These are phyloP conservation scores for Eolophus roseicapilla DNA, from an alignment of 2,113 vertebrate species.

Conservation along the genomic window DNA sequence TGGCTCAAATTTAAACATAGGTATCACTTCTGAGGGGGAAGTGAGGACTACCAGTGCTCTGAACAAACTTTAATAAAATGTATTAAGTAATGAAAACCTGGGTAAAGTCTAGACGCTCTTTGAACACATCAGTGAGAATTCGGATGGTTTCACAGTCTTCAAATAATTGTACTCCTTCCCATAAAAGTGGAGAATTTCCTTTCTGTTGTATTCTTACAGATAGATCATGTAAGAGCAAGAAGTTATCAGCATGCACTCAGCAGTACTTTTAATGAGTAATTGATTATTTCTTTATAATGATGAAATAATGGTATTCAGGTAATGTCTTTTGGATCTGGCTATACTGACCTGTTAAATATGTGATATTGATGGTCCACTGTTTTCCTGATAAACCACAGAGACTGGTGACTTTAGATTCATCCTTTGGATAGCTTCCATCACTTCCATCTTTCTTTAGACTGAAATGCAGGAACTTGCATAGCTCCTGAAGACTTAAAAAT, in stretches of 20 bases:
- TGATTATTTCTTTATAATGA: background rate
- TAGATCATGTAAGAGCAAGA: background rate
- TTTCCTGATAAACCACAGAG: background rate
- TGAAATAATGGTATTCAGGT: background rate
- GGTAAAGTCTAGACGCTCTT: background rate
- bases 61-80: background rate
- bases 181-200: background rate
- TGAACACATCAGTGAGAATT: background rate
- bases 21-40: background rate
- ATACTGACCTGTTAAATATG: fast-evolving
- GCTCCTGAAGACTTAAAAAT: background rate
- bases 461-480: background rate
- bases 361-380: background rate
- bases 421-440: background rate
- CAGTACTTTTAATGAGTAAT: background rate
- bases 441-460: background rate
- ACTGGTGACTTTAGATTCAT: background rate
- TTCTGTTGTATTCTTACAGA: background rate
- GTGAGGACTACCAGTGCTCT: background rate
- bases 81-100: background rate
- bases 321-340: background rate
- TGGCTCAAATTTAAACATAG: background rate
- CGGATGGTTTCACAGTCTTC: background rate
- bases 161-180: background rate
- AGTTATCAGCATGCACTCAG: background rate